These are phyloP conservation scores for Engraulis encrasicolus DNA, from an alignment of 2,113 vertebrate genomes.

Conservation along the genomic window DNA sequence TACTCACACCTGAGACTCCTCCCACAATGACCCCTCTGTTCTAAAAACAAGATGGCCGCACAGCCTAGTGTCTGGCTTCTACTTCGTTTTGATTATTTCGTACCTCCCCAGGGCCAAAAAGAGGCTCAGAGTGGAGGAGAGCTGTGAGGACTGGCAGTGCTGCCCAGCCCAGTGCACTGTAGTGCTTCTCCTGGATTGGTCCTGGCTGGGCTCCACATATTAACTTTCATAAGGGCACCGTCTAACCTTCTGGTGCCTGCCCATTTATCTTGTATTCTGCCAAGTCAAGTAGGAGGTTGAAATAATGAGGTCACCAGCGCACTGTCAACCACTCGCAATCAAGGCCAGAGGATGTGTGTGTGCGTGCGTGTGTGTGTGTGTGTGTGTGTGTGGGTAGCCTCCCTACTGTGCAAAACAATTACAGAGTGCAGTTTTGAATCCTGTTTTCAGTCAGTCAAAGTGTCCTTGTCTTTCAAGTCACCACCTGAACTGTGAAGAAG, in stretches of 20 bases:
- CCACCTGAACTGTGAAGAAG: not conserved
- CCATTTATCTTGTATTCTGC: conserved; percentile 68
- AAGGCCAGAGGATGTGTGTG: conserved; percentile 51
- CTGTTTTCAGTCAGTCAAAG: not conserved
- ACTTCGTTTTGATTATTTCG: too few relatives aligned
- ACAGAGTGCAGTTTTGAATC: not conserved
- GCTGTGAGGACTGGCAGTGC: conserved; percentile 51
- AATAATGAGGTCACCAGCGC: conserved; percentile 65
- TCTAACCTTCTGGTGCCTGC: conserved; percentile 72
- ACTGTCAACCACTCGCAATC: conserved; percentile 54
- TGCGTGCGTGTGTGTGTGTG: too few relatives aligned
- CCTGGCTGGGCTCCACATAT: conserved; percentile 61
- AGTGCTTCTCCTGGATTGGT: conserved; percentile 59
- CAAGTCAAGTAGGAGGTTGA: conserved; percentile 66
- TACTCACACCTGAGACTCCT: not conserved
- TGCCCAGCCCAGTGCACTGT: conserved; percentile 53
- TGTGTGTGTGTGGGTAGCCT: not conserved
- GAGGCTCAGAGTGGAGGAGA: not conserved
- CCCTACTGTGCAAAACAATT: not conserved
- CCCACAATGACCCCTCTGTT: conserved; percentile 3
- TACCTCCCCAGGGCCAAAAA: not conserved
- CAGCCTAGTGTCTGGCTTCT: not conserved
- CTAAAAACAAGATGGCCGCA: conserved; percentile 3
- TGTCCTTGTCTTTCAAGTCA: not conserved
- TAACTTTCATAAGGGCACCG: conserved; percentile 67